Evolutionary conservation across 1,140 invertebrate genomes (phyloP).

Genomic region (Pomacea maculata): DNA sequence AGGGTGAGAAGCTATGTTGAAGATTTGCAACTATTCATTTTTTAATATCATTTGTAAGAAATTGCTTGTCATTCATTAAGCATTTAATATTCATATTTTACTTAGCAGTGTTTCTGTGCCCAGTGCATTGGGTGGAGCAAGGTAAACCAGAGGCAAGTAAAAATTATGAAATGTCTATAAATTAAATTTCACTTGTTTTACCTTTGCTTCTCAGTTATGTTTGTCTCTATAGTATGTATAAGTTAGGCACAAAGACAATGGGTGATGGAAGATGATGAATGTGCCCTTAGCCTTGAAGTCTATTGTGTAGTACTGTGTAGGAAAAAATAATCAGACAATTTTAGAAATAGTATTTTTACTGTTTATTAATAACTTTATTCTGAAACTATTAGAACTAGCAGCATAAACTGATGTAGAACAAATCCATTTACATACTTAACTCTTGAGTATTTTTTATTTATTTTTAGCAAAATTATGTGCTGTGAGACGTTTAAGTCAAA

Average conservation of each 20-base stretch:
- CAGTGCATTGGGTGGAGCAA: too few species aligned
- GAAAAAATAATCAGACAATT: background rate
- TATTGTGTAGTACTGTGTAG: too few species aligned
- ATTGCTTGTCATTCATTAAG: background rate
- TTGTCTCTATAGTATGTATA: background rate
- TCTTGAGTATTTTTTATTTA: background rate
- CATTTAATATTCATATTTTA: too few species aligned
- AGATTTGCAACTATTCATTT: background rate
- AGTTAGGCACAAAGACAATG: too few species aligned
- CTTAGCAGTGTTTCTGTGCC: background rate
- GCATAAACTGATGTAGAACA: too few species aligned
- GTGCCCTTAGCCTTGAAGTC: too few species aligned
- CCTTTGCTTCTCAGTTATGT: background rate
- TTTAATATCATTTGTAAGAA: background rate
- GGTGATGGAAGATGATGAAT: too few species aligned
- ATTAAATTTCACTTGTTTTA: background rate
- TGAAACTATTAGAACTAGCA: background rate
- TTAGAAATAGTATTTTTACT: background rate
- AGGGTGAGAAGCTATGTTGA: slow-evolving; percentile 57
- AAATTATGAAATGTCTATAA: too few species aligned
- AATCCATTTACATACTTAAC: too few species aligned
- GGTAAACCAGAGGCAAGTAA: too few species aligned
- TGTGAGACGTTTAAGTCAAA: slow-evolving; percentile 37
- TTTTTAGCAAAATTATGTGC: slow-evolving; percentile 67
- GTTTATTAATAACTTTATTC: background rate